phyloP scores from a whole-genome alignment of 2,888 invertebrate species.

The Disparrhopalites patrizii region DNA sequence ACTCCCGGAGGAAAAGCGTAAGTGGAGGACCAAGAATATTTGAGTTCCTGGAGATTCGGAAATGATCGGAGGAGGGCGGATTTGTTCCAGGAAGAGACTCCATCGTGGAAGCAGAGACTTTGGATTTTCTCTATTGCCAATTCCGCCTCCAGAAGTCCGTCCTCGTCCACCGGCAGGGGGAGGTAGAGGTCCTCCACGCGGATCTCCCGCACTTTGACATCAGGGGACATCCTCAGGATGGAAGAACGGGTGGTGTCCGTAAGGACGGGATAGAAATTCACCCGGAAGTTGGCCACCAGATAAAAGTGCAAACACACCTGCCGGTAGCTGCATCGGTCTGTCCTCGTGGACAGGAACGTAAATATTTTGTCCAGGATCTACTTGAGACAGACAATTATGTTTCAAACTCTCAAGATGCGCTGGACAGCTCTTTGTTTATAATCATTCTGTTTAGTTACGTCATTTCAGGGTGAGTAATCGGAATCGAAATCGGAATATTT shows the following conservation, averaged over 20 bases:
- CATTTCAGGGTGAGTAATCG: too few species aligned
- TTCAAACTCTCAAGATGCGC: too few species aligned
- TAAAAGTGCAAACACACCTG: background rate
- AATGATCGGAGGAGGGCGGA: background rate
- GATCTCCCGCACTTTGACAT: background rate
- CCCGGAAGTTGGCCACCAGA: background rate
- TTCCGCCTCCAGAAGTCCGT: background rate
- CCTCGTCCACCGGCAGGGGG: background rate
- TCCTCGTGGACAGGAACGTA: background rate
- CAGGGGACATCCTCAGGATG: background rate
- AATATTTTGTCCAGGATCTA: constrained; percentile 11
- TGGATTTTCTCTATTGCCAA: background rate
- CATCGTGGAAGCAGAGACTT: background rate
- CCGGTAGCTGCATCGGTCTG: background rate
- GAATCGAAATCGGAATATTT: too few species aligned
- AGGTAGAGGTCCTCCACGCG: background rate
- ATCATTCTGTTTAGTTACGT: too few species aligned
- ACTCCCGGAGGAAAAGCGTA: background rate
- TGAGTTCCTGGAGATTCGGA: background rate
- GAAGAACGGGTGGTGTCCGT: background rate
- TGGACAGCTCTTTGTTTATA: too few species aligned
- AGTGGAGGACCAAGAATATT: background rate
- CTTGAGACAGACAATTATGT: too few species aligned
- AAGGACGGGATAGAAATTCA: background rate
- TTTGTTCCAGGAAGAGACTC: background rate